phyloP scores from a whole-genome alignment of 1,140 invertebrate species.

The Drosophila pseudoobscura region DNA sequence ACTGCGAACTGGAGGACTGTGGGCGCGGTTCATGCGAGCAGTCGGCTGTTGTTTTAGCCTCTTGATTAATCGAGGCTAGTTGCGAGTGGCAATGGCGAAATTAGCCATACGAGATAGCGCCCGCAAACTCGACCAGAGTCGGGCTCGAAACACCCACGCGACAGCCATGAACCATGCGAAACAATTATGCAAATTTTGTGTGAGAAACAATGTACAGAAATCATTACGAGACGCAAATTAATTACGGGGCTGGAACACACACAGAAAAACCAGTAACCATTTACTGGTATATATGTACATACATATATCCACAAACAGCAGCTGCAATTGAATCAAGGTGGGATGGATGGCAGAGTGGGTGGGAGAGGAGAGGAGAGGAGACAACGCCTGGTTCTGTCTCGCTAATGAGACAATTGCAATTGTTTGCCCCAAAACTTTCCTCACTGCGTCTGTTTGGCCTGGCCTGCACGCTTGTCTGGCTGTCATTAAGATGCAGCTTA shows the following conservation, averaged over 20 bases:
- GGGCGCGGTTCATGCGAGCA: slow-evolving; percentile 68
- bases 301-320: slow-evolving; percentile 47
- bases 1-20: slow-evolving; percentile 3
- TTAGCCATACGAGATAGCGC: slow-evolving; percentile 65
- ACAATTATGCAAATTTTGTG: slow-evolving; percentile 76
- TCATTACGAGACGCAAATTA: slow-evolving; percentile 76
- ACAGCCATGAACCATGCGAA: slow-evolving; percentile 54
- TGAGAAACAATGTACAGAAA: slow-evolving; percentile 71
- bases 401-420: slow-evolving; percentile 80
- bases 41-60: slow-evolving; percentile 47
- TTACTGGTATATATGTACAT: slow-evolving; percentile 11
- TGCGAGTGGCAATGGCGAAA: slow-evolving; percentile 66
- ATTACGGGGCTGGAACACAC: slow-evolving; percentile 40
- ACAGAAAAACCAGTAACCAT: slow-evolving; percentile 5
- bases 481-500: slow-evolving; percentile 73
- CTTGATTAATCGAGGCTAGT: slow-evolving; percentile 75
- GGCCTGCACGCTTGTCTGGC: slow-evolving; percentile 30
- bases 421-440: slow-evolving; percentile 69
- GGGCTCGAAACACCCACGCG: slow-evolving; percentile 64
- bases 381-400: slow-evolving; percentile 57
- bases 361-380: slow-evolving; percentile 14
- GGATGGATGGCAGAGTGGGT: neutral
- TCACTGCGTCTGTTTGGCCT: slow-evolving; percentile 28
- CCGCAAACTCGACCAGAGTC: slow-evolving; percentile 19
- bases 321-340: slow-evolving; percentile 18